phyloP scores from a whole-genome alignment of 2,888 invertebrate genomes.

The Mamestra brassicae region DNA sequence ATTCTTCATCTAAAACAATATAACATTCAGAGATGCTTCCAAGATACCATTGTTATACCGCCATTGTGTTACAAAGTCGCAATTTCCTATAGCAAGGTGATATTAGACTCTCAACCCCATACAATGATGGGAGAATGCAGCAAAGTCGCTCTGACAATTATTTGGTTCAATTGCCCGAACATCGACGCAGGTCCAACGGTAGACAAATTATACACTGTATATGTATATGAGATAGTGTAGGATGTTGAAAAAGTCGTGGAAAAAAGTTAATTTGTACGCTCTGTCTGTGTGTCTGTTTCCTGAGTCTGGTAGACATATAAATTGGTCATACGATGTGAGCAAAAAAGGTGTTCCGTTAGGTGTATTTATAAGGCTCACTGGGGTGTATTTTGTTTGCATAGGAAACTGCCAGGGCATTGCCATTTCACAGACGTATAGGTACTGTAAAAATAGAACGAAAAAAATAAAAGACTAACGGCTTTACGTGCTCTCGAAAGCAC shows the following conservation, averaged over 20 bases:
- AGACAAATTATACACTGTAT: conserved; percentile 63
- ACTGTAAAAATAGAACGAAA: background rate
- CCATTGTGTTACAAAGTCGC: conserved; percentile 66
- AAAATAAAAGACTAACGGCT: background rate
- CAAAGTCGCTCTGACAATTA: conserved; percentile 73
- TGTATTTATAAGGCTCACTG: background rate
- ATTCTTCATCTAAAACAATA: conserved; percentile 67
- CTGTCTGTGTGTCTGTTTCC: conserved; percentile 45
- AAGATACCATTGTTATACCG: conserved; percentile 63
- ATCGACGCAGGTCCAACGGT: conserved; percentile 66
- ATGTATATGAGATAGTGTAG: conserved; percentile 61
- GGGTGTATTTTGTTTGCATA: background rate
- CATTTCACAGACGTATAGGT: background rate
- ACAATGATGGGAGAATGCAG: conserved; percentile 75
- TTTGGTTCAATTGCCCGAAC: conserved; percentile 75
- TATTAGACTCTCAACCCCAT: conserved; percentile 64
- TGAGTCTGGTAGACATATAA: conserved; percentile 33
- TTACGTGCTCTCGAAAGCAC: no score
- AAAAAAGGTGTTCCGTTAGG: conserved; percentile 25
- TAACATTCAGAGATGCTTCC: conserved; percentile 61
- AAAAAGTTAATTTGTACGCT: conserved; percentile 59
- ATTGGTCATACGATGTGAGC: conserved; percentile 29
- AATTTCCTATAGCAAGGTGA: conserved; percentile 68
- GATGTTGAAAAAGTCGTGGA: conserved; percentile 50
- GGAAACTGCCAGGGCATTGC: background rate